Evolutionary conservation across 2,888 invertebrate species (phyloP), one percentile per base, ranked within the genome.

Genomic region (Mimumesa dahlbomi): DNA sequence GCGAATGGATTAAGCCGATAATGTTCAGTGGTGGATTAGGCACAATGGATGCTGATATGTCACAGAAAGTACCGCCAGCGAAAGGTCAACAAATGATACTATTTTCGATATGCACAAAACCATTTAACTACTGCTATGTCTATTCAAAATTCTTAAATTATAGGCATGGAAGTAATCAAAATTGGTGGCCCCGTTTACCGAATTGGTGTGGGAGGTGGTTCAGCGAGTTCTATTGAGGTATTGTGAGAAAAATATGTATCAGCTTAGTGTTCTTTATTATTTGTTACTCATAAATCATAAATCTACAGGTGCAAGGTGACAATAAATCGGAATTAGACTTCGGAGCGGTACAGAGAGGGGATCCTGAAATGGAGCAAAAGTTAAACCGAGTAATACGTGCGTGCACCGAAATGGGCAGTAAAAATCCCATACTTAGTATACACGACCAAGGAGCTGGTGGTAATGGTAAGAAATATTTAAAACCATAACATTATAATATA

Each of bases 401-500:
- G 0, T 99, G 99, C 84, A 91, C 97, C 29, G 99, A 99, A 90
- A 91, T 95, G 86, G 93, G 93, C 0, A 91, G 92, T 0, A 90
- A 91, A 11, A 98, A 99, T 91, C 98, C 98, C 1, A 97, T 99
- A 81, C 92, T 92, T 81, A 95, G 98, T 92, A 98, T 99, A 81
- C 99, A 99, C 87, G 99, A 99, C 90, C 99, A 99, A 92, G 99
- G 99, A 16, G 99, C 99, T 6, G 99, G 99, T n/a, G 99, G 99
- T 22, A 97, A 97, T 87, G 97, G 91, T 90, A 84, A 68, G 66
- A 42, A n/a, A n/a, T n/a, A n/a, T n/a, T n/a, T n/a, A n/a, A n/a
- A n/a, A n/a, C n/a, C 9, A n/a, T 14, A 3, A 11, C 5, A 13
- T 48, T 40, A 43, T 22, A 6, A 16, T n/a, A 16, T 1, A 16